These are phyloP conservation scores for Notospermus geniculatus DNA, from an alignment of 1,140 invertebrate species.

Conservation along the genomic window DNA sequence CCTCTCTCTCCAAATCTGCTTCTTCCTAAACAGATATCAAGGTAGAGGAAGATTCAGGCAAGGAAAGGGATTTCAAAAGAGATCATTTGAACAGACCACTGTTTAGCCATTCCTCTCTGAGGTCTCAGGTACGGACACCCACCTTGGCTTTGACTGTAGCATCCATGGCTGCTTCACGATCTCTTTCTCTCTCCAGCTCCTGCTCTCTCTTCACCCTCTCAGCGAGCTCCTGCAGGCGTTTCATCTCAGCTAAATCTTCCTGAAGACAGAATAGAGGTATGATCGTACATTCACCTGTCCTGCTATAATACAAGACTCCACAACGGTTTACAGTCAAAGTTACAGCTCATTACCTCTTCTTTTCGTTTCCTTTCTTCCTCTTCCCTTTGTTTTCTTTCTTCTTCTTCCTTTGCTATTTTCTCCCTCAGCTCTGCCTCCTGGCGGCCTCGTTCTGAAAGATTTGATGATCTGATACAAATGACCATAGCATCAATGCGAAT, in stretches of 20 bases:
- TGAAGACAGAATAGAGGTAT: too few species aligned
- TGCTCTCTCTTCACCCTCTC: conserved; percentile 9
- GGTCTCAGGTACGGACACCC: too few species aligned
- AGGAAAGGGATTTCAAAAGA: too few species aligned
- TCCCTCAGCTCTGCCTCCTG: conserved; percentile 39
- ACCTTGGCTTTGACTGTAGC: conserved; percentile 3
- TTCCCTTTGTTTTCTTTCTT: conserved; percentile 20
- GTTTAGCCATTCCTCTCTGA: too few species aligned
- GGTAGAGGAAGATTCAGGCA: too few species aligned
- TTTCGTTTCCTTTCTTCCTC: too few species aligned
- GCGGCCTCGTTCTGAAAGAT: conserved; percentile 23
- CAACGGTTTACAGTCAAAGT: neutral
- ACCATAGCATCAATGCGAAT: too few species aligned
- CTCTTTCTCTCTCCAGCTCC: conserved; percentile 1
- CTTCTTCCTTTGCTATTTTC: conserved; percentile 34
- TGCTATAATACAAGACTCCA: too few species aligned
- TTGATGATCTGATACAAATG: neutral
- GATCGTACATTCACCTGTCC: too few species aligned
- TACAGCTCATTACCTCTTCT: conserved; percentile 1
- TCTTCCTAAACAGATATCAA: neutral
- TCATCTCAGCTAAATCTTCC: conserved; percentile 30
- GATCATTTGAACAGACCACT: too few species aligned
- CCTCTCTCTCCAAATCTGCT: conserved; percentile 20
- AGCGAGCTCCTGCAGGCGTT: conserved; percentile 1
- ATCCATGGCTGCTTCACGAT: conserved; percentile 2